Conservation (phyloP, 2,888 invertebrate genomes). For the Acanthosepion pharaonis region DNA sequence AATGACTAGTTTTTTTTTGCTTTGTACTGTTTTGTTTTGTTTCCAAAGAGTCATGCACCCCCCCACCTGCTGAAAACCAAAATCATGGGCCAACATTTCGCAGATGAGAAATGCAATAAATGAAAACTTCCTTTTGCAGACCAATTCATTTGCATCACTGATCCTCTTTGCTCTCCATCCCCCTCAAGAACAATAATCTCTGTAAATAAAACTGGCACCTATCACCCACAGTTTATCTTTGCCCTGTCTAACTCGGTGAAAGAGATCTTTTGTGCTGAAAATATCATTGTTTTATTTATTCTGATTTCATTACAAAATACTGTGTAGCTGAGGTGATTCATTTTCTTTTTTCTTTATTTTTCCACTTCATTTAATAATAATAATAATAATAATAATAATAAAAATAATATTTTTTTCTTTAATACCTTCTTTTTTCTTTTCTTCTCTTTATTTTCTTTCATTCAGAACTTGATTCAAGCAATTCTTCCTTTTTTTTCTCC, state of each 20-base stretch:
- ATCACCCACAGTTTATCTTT: background rate
- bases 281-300: slow-evolving; percentile 21
- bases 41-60: background rate
- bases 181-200: background rate
- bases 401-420: background rate
- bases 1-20: background rate
- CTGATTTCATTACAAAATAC: background rate
- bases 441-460: background rate
- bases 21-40: background rate
- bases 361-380: background rate
- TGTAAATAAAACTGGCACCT: slow-evolving; percentile 6
- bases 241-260: background rate
- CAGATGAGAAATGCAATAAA: slow-evolving; percentile 17
- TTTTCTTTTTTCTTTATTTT: background rate
- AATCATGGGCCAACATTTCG: background rate
- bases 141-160: background rate
- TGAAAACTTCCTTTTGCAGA: background rate
- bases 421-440: background rate
- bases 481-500: background rate
- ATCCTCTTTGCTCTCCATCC: background rate
- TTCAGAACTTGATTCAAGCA: background rate
- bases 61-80: background rate
- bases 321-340: background rate
- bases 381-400: too few species aligned
- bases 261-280: background rate